Conservation (phyloP, 2,797 vertebrate species). For the Trematomus bernacchii region DNA sequence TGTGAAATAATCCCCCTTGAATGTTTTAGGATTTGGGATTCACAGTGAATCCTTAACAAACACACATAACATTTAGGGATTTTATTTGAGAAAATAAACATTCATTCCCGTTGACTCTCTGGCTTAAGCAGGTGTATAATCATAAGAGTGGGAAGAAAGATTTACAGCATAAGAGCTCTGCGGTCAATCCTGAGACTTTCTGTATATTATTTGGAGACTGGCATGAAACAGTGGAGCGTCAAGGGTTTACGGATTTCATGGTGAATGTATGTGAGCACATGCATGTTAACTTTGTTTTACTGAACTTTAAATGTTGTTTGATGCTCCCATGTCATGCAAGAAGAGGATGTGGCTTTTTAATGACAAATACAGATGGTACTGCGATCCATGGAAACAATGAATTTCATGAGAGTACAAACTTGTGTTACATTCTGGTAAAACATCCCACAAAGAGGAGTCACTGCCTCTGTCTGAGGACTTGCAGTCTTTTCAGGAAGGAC, state of each 20-base stretch:
- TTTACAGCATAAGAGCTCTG: conserved; percentile 12
- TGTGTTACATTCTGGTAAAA: conserved; percentile 54
- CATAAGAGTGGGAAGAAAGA: conserved; percentile 10
- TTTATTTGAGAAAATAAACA: conserved; percentile 39
- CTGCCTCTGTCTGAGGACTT: conserved; percentile 38
- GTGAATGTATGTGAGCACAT: conserved; percentile 30
- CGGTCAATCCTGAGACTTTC: background rate
- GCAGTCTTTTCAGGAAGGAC: conserved; percentile 58
- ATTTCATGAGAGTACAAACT: conserved; percentile 56
- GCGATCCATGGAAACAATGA: conserved; percentile 61
- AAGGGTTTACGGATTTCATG: conserved; percentile 21
- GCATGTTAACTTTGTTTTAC: conserved; percentile 26
- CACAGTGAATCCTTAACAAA: conserved; percentile 57
- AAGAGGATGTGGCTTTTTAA: conserved; percentile 68
- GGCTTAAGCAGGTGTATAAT: conserved; percentile 67
- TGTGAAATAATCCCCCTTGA: conserved; percentile 51
- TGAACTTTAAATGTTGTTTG: conserved; percentile 34
- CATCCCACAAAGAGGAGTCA: conserved; percentile 55
- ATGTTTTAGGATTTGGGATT: conserved; percentile 63
- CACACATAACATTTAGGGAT: conserved; percentile 51
- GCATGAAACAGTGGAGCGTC: background rate
- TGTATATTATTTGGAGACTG: background rate
- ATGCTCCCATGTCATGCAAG: conserved; percentile 56
- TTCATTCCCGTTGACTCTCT: background rate
- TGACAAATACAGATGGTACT: conserved; percentile 64